Conservation (phyloP, 1,140 invertebrate genomes). For the Mercenaria mercenaria region DNA sequence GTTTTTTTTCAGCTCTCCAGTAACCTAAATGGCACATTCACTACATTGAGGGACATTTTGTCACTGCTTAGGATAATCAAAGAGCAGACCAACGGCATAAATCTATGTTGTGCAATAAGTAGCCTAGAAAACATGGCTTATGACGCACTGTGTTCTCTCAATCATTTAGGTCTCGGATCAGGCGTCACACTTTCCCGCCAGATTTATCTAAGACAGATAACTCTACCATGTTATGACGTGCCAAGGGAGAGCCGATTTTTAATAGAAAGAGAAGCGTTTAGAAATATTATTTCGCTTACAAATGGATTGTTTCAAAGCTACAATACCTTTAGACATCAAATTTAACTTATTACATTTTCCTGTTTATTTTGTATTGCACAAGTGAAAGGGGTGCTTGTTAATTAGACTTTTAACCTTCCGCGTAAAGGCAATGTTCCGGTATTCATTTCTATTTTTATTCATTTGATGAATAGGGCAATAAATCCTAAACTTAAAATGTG, state of each 20-base stretch:
- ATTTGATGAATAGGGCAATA: no score
- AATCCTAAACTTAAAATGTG: no score
- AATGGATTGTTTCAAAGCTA: neutral
- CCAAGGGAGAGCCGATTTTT: neutral
- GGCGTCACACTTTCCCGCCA: conserved; percentile 2
- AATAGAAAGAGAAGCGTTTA: neutral
- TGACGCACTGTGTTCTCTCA: neutral
- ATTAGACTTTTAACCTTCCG: no score
- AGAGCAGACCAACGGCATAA: neutral
- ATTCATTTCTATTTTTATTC: no score
- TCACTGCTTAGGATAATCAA: neutral
- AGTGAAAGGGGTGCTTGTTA: no score
- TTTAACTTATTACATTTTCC: neutral
- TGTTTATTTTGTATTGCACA: no score
- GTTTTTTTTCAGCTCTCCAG: neutral
- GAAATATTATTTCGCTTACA: neutral
- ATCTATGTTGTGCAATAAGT: neutral
- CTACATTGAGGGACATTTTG: neutral
- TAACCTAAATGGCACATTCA: neutral
- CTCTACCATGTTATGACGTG: neutral
- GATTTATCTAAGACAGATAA: neutral
- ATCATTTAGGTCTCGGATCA: neutral
- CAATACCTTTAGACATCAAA: neutral
- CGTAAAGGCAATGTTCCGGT: no score
- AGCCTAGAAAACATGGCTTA: neutral